Conservation (phyloP, 2,113 vertebrate species). For the Chaetops frenatus region DNA sequence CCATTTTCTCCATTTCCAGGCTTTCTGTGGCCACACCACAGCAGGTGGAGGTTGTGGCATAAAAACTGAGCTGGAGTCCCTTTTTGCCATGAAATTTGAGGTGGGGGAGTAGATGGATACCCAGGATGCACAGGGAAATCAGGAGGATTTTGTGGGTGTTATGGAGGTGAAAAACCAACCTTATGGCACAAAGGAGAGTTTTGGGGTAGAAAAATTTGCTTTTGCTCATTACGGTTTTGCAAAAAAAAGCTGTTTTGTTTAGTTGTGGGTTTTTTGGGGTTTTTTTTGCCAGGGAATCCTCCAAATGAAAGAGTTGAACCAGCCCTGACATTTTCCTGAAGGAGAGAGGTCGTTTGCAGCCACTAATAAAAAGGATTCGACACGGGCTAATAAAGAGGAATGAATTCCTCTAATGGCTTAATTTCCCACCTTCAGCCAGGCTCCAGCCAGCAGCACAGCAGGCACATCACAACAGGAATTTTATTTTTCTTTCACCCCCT, state of each 20-base stretch:
- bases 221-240: neutral
- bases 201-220: neutral
- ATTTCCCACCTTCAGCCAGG: constrained; percentile 71
- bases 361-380: constrained; percentile 81
- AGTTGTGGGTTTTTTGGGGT: neutral
- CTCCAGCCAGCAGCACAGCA: neutral
- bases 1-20: neutral
- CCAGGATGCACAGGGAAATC: neutral
- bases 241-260: neutral
- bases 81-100: neutral
- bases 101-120: neutral
- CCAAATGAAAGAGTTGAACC: constrained; percentile 72
- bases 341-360: constrained; percentile 75
- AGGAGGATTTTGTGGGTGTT: neutral
- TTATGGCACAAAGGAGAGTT: accelerated
- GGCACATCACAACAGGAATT: neutral
- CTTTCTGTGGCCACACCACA: accelerated
- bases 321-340: constrained; percentile 77
- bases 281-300: neutral
- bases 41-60: neutral
- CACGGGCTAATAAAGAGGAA: constrained; percentile 80
- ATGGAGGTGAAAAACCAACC: neutral
- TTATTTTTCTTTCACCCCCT: neutral
- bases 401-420: constrained; percentile 79
- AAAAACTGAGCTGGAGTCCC: neutral